Conservation (phyloP, 2,113 vertebrate genomes). For the Phrynosoma platyrhinos region DNA sequence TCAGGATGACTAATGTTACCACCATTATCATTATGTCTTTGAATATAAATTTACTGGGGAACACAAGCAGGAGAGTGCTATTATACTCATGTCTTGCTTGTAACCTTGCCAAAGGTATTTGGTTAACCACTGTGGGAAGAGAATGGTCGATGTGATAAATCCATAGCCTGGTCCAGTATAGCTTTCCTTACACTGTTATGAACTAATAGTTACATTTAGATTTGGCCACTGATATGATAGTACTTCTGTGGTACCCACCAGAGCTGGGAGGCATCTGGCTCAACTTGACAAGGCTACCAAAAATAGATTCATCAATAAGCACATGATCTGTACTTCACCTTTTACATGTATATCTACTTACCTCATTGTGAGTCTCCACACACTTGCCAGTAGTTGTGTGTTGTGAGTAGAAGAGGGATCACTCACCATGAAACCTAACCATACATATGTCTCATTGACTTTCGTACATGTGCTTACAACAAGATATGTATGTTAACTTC, state of each 20-base stretch:
- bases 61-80: too few species aligned
- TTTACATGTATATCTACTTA: background rate
- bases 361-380: background rate
- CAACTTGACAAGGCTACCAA: background rate
- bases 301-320: background rate
- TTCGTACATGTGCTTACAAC: background rate
- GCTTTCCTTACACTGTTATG: too few species aligned
- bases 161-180: too few species aligned
- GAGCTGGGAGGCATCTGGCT: background rate
- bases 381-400: background rate
- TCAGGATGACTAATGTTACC: too few species aligned
- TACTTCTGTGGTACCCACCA: background rate
- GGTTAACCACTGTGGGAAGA: too few species aligned
- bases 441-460: background rate
- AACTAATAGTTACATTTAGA: too few species aligned
- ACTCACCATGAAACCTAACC: background rate
- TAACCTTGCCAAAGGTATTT: too few species aligned
- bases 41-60: too few species aligned
- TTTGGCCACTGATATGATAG: too few species aligned
- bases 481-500: background rate
- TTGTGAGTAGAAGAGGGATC: background rate
- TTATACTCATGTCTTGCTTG: too few species aligned
- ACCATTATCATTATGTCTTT: too few species aligned
- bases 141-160: too few species aligned
- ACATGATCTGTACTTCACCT: background rate